Conservation (phyloP, 2,113 vertebrate species). For the Leucopsar rothschildi region DNA sequence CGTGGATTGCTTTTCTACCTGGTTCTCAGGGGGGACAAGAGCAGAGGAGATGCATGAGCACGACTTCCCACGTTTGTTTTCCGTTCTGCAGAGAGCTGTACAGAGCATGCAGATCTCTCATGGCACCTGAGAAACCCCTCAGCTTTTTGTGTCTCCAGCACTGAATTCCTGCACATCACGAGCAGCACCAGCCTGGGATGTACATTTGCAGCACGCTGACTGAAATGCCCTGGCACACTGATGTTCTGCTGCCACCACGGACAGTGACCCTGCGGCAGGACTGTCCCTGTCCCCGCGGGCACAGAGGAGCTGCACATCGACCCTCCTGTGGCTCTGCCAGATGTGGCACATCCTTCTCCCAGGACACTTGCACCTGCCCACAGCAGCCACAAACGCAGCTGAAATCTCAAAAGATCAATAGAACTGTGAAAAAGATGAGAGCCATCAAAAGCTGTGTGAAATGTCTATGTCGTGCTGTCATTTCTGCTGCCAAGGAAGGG, state of each 20-base stretch:
- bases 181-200: not conserved
- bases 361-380: not conserved
- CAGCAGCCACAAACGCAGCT: not conserved
- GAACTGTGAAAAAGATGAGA: not conserved
- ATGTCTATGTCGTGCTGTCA: not conserved
- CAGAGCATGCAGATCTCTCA: not conserved
- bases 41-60: not conserved
- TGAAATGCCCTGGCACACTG: accelerated
- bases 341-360: not conserved
- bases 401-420: not conserved
- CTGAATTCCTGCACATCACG: accelerated
- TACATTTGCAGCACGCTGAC: accelerated
- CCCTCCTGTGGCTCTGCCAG: not conserved
- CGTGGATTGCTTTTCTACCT: not conserved
- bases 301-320: not conserved
- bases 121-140: not conserved
- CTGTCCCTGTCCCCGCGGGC: not conserved
- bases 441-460: not conserved
- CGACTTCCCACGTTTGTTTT: not conserved
- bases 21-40: not conserved
- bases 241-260: not conserved
- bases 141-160: not conserved
- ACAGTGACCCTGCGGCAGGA: not conserved
- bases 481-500: not conserved
- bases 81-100: not conserved